Evolutionary conservation across 2,113 vertebrate genomes (phyloP).

Genomic region (Polypterus bichir): DNA sequence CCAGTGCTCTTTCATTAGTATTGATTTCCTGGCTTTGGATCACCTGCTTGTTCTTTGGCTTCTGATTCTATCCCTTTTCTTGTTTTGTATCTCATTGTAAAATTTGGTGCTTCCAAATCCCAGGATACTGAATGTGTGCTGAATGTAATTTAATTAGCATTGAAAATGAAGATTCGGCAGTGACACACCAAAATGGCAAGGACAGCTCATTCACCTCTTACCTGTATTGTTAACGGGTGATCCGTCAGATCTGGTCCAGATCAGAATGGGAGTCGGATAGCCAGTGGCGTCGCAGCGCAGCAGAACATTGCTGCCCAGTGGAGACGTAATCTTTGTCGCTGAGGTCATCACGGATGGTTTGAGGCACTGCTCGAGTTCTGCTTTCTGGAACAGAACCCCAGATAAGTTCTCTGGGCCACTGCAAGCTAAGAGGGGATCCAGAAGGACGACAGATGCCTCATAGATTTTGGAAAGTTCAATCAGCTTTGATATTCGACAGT

Average conservation of each 20-base stretch:
- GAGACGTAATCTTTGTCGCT: constrained; percentile 82
- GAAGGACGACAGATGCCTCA: constrained; percentile 53
- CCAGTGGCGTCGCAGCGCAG: constrained; percentile 82
- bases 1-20: too few species aligned
- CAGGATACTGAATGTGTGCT: too few species aligned
- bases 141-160: too few species aligned
- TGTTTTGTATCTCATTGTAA: too few species aligned
- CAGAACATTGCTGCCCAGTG: constrained; percentile 77
- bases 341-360: constrained; percentile 87
- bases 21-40: too few species aligned
- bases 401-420: constrained; percentile 68
- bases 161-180: too few species aligned
- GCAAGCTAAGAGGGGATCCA: constrained; percentile 70
- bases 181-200: background rate
- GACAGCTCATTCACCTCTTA: constrained; percentile 32
- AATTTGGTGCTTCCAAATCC: too few species aligned
- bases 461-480: constrained; percentile 77
- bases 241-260: constrained; percentile 62
- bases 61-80: too few species aligned
- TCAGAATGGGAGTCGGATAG: constrained; percentile 71
- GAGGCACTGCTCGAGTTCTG: constrained; percentile 74
- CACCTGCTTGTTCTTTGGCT: too few species aligned
- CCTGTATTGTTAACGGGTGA: constrained; percentile 68
- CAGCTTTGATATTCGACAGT: constrained; percentile 84
- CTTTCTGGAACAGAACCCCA: constrained; percentile 73